Evolutionary conservation across 2,888 invertebrate species (phyloP), one percentile per base, ranked within the genome.

Genomic region (Resseliella maxima): DNA sequence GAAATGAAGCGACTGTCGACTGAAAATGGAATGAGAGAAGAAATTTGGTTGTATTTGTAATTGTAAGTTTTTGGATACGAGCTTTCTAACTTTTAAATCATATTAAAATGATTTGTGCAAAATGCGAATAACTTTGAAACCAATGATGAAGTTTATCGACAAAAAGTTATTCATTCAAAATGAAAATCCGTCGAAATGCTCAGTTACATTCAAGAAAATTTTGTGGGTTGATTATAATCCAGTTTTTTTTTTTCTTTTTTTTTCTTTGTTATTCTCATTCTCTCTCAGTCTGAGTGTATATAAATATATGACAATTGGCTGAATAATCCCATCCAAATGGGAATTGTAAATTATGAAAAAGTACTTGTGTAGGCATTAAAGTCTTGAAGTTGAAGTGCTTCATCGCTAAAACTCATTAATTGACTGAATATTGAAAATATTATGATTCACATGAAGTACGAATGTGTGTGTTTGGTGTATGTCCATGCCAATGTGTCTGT

Each of bases 341-440:
- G 59, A 2, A 31, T 72, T 35, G 72, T 27, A 72, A 72, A 24
- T 41, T 50, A 18, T 12, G 8, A 12, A 31, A 3, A 31, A 31
- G 72, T 59, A 72, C 31, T 72, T 27, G 18, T 12, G 31, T 72
- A 35, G 72, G 72, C 72, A n/a, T 72, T 72, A 72, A 50, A 59
- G 72, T 35, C 15, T n/a, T 59, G 5, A 24, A n/a, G 31, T 72
- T 72, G 31, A 72, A 72, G 31, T 31, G 72, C 72, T 72, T 72
- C 72, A 31, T 5, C 12, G 46, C 12, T 72, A 72, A 72, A 72
- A 72, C 18, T 72, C 72, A 72, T 72, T 72, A 72, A 72, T 72
- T 72, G 72, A 72, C 72, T 72, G 35, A 72, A 72, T 72, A 72
- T 72, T 72, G 72, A 72, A 72, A 72, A 72, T 72, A 5, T 72